phyloP scores from a whole-genome alignment of 2,113 vertebrate species.

The Centrocercus urophasianus region DNA sequence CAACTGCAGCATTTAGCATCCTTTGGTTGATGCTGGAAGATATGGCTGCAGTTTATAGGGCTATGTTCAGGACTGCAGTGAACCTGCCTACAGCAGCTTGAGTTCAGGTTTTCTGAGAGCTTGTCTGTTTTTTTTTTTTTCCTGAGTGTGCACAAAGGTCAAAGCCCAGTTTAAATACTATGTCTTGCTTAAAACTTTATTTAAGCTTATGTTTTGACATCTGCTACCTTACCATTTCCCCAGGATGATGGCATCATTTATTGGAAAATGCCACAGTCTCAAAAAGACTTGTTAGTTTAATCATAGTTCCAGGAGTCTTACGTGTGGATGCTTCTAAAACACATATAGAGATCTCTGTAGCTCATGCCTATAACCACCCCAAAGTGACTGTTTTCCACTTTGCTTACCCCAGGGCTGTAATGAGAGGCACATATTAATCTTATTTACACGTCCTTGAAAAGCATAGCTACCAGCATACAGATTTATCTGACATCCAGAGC shows the following conservation, averaged over 20 bases:
- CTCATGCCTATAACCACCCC: neutral
- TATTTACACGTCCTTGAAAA: neutral
- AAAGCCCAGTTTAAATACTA: neutral
- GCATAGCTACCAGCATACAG: neutral
- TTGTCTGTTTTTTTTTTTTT: neutral
- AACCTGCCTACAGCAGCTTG: neutral
- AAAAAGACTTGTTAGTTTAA: conserved; percentile 2
- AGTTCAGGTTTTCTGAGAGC: neutral
- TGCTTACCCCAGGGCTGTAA: neutral
- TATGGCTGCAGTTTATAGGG: neutral
- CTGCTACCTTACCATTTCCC: neutral
- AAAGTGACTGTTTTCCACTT: neutral
- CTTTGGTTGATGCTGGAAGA: conserved; percentile 9
- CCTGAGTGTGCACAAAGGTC: neutral
- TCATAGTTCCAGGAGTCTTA: conserved; percentile 26
- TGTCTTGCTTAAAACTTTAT: neutral
- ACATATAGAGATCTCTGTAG: neutral
- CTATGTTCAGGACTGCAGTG: neutral
- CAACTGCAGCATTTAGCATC: neutral
- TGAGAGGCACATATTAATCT: neutral
- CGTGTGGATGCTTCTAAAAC: neutral
- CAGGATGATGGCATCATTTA: neutral
- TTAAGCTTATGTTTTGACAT: neutral
- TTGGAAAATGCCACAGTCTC: neutral
- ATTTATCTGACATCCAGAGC: neutral